Base-by-base conservation (phyloP, 2,113 vertebrate genomes). In the Neodontobutis hainanensis region DNA sequence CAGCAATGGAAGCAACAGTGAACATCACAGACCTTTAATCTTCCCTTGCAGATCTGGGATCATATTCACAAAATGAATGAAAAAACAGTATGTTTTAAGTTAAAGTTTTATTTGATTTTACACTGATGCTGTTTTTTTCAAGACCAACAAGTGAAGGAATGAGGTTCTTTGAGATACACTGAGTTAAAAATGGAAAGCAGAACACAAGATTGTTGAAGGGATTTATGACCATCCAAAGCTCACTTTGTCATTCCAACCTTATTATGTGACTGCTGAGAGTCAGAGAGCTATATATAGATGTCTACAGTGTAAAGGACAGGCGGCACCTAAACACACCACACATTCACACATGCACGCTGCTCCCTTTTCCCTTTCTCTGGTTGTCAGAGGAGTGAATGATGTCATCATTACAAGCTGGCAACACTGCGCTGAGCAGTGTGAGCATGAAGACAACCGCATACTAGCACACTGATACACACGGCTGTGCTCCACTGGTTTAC, bases 231-330 rank as follows among this genome's bases (percentile, higher is more conserved):
- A 55, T 75, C 84, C 38, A 58, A 48, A 52, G 85, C 78, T 73
- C 82, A 89, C 84, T 90, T 74, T 91, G 84, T 92, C 86, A 82
- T 80, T 79, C 65, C 81, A 89, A 78, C 80, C 87, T 87, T 86
- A 87, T 91, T 90, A 87, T 85, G 80, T 84, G 82, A 78, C 87
- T 78, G 70, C 67, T 67, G 70, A 74, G 83, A 83, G 80, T 74
- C 65, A 57, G 59, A 40, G n/a, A 52, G 80, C 85, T 92, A 92
- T 84, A 84, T 84, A 89, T 91, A 88, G 85, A 85, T 44, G 66
- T 86, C 63, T 77, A 75, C 85, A 84, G 73, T 80, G 71, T 81
- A 81, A 59, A 72, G 76, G 68, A 78, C 80, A 74, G 69, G 68
- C 68, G 34, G 44, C 65, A 71, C 49, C 38, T 60, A 10, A 61